Evolutionary conservation across 1,140 invertebrate species (phyloP).

Genomic region (Manduca sexta): DNA sequence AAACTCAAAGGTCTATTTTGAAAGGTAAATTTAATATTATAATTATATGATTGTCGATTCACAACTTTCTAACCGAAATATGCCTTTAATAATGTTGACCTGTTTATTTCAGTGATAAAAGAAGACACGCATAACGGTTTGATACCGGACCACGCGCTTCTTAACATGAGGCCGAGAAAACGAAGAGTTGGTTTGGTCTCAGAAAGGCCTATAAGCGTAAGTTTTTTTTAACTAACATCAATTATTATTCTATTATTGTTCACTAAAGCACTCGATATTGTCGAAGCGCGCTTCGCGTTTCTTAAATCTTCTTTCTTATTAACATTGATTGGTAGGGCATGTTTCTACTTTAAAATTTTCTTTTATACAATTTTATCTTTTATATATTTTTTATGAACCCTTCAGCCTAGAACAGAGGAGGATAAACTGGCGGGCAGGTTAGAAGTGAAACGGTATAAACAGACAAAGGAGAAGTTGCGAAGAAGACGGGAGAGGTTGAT

Average conservation of each 20-base stretch:
- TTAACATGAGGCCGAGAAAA: conserved; percentile 51
- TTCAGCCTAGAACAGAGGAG: conserved; percentile 83
- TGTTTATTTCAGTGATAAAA: conserved; percentile 50
- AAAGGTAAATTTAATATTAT: no score
- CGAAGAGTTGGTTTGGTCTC: conserved; percentile 61
- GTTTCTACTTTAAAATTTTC: no score
- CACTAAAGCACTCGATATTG: no score
- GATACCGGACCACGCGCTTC: conserved; percentile 58
- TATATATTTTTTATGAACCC: no score
- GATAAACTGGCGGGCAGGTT: conserved; percentile 81
- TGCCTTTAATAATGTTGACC: conserved; percentile 3
- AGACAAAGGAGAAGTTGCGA: conserved; percentile 85
- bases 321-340: no score
- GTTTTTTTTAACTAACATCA: no score
- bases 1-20: no score
- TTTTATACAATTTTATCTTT: no score
- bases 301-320: no score
- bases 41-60: not conserved
- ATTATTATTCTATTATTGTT: no score
- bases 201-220: conserved; percentile 69
- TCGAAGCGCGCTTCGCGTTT: no score
- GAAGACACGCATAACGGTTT: conserved; percentile 49
- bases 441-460: conserved; percentile 79
- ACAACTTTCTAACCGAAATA: not conserved
- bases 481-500: conserved; percentile 77